A percentile compares a stretch with the other conserved stretches of the same genome.
phyloP scores from a whole-genome alignment of 92 coral and sea anemone species.

The Palythoa grandis region DNA sequence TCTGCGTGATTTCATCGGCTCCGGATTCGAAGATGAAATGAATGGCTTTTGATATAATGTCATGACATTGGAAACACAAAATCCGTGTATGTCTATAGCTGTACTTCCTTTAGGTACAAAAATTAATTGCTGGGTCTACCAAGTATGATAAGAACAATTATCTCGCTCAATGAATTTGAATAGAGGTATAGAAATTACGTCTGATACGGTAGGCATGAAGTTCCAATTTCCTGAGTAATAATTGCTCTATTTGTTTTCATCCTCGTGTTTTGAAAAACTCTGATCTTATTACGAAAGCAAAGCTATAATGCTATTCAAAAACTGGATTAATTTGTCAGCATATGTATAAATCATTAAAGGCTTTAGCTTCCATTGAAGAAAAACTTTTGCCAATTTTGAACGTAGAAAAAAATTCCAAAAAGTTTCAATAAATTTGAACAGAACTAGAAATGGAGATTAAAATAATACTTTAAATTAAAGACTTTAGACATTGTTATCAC shows the following conservation, averaged over 20 bases:
- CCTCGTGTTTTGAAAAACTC: constrained; percentile 21
- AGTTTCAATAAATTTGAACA: not conserved
- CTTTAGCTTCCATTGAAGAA: not conserved
- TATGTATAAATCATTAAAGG: constrained; percentile 7
- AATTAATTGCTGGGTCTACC: not conserved
- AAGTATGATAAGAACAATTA: not conserved
- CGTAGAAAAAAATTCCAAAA: not conserved
- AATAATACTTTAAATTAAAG: not conserved
- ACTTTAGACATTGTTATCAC: not conserved
- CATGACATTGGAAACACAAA: not conserved
- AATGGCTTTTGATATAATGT: not conserved
- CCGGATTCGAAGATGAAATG: not conserved
- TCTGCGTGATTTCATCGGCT: not conserved
- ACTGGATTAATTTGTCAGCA: constrained; percentile 31
- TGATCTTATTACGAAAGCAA: constrained; percentile 19
- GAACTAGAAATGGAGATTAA: not conserved
- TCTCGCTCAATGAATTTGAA: not conserved
- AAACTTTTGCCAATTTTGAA: not conserved
- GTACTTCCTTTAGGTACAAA: not conserved
- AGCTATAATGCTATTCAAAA: constrained; percentile 30
- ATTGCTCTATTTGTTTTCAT: constrained; percentile 34
- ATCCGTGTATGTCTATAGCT: not conserved
- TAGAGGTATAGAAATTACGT: not conserved
- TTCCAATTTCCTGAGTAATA: constrained; percentile 32
- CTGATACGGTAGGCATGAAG: not conserved